Conservation (phyloP, 2,888 invertebrate genomes). For the Steinernema hermaphroditum region DNA sequence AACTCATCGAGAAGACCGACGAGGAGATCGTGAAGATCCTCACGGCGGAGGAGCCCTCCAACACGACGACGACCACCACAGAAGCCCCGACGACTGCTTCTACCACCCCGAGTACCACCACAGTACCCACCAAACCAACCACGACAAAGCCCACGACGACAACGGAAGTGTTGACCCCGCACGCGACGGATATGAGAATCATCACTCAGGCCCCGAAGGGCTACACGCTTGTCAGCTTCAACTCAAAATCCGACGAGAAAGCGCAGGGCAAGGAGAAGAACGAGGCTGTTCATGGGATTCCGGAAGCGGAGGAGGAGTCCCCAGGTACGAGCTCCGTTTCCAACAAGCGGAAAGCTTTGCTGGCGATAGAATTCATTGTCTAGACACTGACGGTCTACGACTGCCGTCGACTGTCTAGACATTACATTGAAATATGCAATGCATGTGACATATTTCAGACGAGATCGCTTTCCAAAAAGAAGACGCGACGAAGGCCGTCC, state of each 20-base stretch:
- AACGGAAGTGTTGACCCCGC: constrained; percentile 4
- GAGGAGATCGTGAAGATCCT: constrained; percentile 16
- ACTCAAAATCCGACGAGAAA: background rate
- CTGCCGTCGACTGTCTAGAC: no score
- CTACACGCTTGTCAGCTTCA: background rate
- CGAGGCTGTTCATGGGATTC: background rate
- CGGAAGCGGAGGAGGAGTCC: constrained; percentile 5
- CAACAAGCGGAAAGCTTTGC: no score
- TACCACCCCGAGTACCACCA: background rate
- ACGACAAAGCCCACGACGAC: background rate
- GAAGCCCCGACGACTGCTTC: background rate
- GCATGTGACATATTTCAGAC: no score
- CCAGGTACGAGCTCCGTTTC: no score
- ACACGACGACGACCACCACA: background rate
- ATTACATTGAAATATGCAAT: no score
- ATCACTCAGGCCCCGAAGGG: background rate
- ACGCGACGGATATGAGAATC: background rate
- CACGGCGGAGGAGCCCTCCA: background rate
- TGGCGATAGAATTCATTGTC: no score
- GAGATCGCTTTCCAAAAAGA: background rate
- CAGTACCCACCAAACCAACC: background rate
- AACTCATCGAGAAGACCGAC: constrained; percentile 5
- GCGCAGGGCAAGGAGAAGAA: background rate
- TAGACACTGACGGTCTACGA: no score
- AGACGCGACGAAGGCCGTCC: background rate